These are phyloP conservation scores for Ctenodactylus gundi DNA, from an alignment of 2,113 vertebrate species.

Conservation along the genomic window DNA sequence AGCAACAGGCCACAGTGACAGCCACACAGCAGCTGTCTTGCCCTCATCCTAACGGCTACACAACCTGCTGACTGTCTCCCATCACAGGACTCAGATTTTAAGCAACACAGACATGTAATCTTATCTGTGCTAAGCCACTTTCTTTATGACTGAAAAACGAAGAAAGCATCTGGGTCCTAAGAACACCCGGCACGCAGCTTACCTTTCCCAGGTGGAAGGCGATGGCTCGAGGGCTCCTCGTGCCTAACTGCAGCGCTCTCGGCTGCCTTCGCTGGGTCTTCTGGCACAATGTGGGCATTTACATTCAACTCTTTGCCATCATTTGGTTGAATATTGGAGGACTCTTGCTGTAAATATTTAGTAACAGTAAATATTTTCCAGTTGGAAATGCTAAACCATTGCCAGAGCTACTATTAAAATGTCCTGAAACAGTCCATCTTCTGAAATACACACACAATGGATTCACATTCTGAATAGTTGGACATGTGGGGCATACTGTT, in stretches of 20 bases:
- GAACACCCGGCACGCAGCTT: slow-evolving; percentile 57
- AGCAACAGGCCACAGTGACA: neutral
- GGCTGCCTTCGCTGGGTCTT: slow-evolving; percentile 63
- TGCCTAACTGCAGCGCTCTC: slow-evolving; percentile 69
- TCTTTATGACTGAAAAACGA: slow-evolving; percentile 19
- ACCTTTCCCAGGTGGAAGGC: slow-evolving; percentile 82
- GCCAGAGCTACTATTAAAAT: slow-evolving; percentile 5
- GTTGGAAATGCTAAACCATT: slow-evolving; percentile 33
- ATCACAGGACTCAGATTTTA: slow-evolving; percentile 34
- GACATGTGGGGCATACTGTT: neutral
- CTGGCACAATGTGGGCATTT: slow-evolving; percentile 55
- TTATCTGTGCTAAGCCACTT: slow-evolving; percentile 4
- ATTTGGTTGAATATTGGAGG: slow-evolving; percentile 75
- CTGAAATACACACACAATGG: neutral
- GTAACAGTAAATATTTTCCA: slow-evolving; percentile 52
- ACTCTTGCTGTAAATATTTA: slow-evolving; percentile 77
- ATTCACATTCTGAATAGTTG: slow-evolving; percentile 37
- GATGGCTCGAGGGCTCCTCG: slow-evolving; percentile 84
- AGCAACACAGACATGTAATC: slow-evolving; percentile 32
- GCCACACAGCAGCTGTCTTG: no score
- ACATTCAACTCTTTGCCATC: slow-evolving; percentile 72
- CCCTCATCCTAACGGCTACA: neutral
- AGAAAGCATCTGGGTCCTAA: neutral
- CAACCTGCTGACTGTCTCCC: neutral
- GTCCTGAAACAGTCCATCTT: slow-evolving; percentile 44